Evolutionary conservation across 2,113 vertebrate genomes (phyloP).

Genomic region (Corythornis vintsioides): DNA sequence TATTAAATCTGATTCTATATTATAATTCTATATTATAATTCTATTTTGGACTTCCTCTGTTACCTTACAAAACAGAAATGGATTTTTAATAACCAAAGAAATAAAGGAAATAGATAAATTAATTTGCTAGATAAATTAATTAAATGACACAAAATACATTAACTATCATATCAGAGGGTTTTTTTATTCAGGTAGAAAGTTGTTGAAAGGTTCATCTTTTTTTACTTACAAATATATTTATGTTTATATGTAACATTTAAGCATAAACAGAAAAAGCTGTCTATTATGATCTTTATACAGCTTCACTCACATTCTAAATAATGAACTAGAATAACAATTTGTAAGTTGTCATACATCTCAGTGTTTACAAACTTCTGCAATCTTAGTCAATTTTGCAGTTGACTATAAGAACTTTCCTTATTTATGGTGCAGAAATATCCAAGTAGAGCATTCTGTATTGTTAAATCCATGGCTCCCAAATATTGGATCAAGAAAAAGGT

Average conservation of each 20-base stretch:
- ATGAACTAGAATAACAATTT: not conserved
- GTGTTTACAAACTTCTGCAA: not conserved
- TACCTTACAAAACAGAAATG: not conserved
- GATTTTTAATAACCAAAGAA: not conserved
- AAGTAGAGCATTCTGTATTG: not conserved
- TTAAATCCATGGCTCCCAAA: not conserved
- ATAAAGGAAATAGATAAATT: not conserved
- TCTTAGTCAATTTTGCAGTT: not conserved
- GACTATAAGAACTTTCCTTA: not conserved
- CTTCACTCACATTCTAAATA: not conserved
- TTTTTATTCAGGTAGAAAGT: not conserved
- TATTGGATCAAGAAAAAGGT: not conserved
- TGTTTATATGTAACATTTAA: not conserved
- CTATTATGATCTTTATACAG: not conserved
- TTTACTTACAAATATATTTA: not conserved
- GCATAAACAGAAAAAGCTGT: not conserved
- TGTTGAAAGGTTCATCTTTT: not conserved
- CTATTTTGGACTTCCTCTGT: not conserved
- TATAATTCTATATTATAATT: not conserved
- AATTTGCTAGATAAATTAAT: not conserved
- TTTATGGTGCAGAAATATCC: not conserved
- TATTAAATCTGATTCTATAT: not conserved
- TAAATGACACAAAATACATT: not conserved
- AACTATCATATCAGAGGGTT: not conserved
- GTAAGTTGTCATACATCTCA: not conserved